These are phyloP conservation scores for Albula glossodonta DNA, from an alignment of 2,113 vertebrate genomes.

Conservation along the genomic window DNA sequence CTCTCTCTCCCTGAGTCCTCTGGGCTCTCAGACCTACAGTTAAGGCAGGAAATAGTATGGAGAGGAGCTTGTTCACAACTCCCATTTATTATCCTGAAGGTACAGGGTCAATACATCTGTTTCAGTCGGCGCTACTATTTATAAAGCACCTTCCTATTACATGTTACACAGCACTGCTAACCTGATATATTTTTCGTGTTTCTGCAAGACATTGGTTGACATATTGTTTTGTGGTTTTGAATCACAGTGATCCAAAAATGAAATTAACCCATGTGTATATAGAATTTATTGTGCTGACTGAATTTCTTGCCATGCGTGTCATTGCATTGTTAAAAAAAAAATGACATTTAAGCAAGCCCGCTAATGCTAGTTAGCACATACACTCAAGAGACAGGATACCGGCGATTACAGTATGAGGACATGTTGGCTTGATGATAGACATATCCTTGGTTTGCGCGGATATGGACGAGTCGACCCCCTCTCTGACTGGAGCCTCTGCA, in stretches of 20 bases:
- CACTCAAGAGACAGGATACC: neutral
- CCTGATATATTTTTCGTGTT: neutral
- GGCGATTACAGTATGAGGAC: neutral
- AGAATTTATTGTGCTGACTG: neutral
- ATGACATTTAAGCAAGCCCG: neutral
- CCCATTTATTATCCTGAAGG: neutral
- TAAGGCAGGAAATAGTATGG: neutral
- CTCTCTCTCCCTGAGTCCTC: neutral
- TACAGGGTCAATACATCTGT: slow-evolving; percentile 2
- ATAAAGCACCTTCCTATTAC: neutral
- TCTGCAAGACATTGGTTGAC: neutral
- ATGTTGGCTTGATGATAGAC: neutral
- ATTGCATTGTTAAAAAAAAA: neutral
- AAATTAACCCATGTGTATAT: neutral
- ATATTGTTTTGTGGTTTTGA: neutral
- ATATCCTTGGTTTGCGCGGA: neutral
- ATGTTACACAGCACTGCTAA: neutral
- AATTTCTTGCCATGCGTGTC: neutral
- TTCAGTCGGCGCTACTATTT: neutral
- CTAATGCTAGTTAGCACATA: neutral
- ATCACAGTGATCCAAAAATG: neutral
- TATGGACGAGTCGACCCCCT: neutral
- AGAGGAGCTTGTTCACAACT: neutral
- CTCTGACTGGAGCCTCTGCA: slow-evolving; percentile 40
- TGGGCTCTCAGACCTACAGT: neutral